Percentiles rank a stretch among this genome's conserved stretches.
Conservation (phyloP, 2,888 invertebrate genomes). For the Cataglyphis cursor region DNA sequence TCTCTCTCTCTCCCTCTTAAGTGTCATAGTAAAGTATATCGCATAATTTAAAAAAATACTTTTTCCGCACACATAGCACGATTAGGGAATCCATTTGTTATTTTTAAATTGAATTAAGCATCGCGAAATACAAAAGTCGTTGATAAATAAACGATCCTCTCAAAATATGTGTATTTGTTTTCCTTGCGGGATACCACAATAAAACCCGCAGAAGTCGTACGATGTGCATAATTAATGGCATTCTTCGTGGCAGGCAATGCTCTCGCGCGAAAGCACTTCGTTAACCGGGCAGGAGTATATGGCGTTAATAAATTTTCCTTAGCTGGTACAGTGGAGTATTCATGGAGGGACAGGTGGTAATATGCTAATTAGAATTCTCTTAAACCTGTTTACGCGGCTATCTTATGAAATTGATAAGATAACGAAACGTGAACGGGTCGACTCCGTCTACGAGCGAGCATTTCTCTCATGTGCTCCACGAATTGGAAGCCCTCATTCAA, state of each 20-base stretch:
- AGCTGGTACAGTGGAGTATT: constrained; percentile 35
- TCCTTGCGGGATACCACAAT: constrained; percentile 29
- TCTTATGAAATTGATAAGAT: constrained; percentile 69
- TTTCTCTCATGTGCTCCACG: constrained; percentile 7
- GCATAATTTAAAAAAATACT: background rate
- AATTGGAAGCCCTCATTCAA: constrained; percentile 46
- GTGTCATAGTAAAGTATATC: background rate
- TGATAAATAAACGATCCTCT: background rate
- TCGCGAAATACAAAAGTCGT: background rate
- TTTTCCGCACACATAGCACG: background rate
- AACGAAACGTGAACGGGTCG: constrained; percentile 42
- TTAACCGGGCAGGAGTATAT: constrained; percentile 49
- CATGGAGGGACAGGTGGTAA: constrained; percentile 71
- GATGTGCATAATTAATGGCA: constrained; percentile 47
- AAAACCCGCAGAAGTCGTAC: constrained; percentile 41
- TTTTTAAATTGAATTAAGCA: constrained; percentile 12
- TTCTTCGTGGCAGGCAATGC: constrained; percentile 46
- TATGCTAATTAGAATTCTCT: constrained; percentile 70
- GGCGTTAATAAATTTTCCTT: constrained; percentile 55
- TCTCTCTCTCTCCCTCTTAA: background rate
- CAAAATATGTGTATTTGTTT: constrained; percentile 26
- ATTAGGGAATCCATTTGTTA: background rate
- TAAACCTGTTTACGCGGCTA: constrained; percentile 71
- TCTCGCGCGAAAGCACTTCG: constrained; percentile 53
- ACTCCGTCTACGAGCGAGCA: constrained; percentile 14